Evolutionary conservation across 1,140 invertebrate genomes (phyloP).

Genomic region (Phthorimaea operculella): DNA sequence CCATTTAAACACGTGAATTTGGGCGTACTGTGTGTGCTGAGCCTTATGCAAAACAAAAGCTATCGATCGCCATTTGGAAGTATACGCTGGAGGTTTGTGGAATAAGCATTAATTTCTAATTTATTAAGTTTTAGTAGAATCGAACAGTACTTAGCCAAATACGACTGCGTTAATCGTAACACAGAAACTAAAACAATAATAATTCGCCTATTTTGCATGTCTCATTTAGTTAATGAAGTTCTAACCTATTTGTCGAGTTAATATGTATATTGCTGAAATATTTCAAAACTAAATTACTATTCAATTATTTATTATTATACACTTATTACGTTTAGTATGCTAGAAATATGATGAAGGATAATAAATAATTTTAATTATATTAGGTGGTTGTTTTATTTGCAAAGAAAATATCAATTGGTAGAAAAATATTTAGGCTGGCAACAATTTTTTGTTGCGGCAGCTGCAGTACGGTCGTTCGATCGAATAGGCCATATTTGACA

Average conservation of each 20-base stretch:
- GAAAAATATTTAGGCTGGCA: too few relatives aligned
- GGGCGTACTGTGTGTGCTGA: too few relatives aligned
- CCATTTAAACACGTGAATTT: too few relatives aligned
- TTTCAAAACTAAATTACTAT: slow-evolving; percentile 67
- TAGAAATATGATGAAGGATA: slow-evolving; percentile 71
- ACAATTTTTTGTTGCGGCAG: too few relatives aligned
- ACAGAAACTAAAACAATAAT: slow-evolving; percentile 63
- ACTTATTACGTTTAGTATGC: slow-evolving; percentile 71
- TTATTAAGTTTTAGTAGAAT: slow-evolving; percentile 19
- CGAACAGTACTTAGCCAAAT: slow-evolving; percentile 37
- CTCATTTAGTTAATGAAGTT: slow-evolving; percentile 55
- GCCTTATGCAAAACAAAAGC: too few relatives aligned
- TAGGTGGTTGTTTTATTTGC: slow-evolving; percentile 58
- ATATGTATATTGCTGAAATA: slow-evolving; percentile 64
- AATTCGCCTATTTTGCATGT: slow-evolving; percentile 63
- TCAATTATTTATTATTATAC: slow-evolving; percentile 70
- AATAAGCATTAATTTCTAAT: slow-evolving; percentile 6
- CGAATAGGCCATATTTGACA: too few relatives aligned
- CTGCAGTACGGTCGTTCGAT: too few relatives aligned
- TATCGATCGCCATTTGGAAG: too few relatives aligned
- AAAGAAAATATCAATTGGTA: too few relatives aligned
- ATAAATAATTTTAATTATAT: slow-evolving; percentile 72
- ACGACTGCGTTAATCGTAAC: slow-evolving; percentile 34
- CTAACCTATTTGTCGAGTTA: slow-evolving; percentile 58
- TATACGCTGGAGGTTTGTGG: too few relatives aligned